Conservation (phyloP, 2,797 vertebrate species). For the Spondyliosoma cantharus region DNA sequence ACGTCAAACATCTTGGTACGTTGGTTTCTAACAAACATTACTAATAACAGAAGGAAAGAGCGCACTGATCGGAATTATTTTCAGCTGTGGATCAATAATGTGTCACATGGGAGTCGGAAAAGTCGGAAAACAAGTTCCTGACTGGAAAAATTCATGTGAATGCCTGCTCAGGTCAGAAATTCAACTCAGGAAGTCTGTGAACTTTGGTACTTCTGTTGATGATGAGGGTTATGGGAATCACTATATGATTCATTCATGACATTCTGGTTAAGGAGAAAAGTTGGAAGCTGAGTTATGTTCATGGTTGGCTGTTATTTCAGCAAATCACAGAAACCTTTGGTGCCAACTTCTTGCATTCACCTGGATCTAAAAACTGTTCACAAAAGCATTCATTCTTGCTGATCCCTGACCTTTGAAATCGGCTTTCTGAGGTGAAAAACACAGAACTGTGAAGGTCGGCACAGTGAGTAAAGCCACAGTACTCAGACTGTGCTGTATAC, state of each 20-base stretch:
- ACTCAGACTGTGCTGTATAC: neutral
- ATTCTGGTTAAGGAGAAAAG: neutral
- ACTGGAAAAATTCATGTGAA: too few relatives aligned
- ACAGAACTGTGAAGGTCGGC: neutral
- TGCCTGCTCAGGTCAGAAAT: too few relatives aligned
- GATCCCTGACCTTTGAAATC: neutral
- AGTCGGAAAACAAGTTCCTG: too few relatives aligned
- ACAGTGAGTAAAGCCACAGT: neutral
- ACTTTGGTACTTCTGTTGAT: neutral
- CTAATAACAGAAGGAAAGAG: neutral
- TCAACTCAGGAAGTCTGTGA: too few relatives aligned
- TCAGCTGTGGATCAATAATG: neutral
- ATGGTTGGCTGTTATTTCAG: neutral
- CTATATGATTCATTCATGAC: neutral
- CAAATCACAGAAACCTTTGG: neutral
- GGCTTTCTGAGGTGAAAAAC: neutral
- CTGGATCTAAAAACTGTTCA: neutral
- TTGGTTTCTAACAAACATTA: too few relatives aligned
- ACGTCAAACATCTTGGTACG: too few relatives aligned
- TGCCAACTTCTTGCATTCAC: neutral
- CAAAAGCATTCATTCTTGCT: neutral
- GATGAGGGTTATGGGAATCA: too few relatives aligned
- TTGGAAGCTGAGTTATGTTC: neutral
- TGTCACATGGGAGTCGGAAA: too few relatives aligned
- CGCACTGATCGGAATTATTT: neutral